These are phyloP conservation scores for Lasius platythorax DNA, from an alignment of 2,888 invertebrate species.

Conservation along the genomic window DNA sequence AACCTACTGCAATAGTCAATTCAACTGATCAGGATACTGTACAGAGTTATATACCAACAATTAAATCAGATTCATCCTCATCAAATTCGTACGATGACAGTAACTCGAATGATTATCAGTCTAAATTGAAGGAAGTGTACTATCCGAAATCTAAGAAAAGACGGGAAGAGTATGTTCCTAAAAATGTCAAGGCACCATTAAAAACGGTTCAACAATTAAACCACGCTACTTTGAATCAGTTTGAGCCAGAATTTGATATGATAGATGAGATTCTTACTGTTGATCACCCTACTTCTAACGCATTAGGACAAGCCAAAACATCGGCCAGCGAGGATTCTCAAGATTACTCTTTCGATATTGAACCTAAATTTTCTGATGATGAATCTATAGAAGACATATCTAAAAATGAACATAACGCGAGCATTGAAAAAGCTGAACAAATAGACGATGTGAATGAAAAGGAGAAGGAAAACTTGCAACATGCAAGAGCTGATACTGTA, in stretches of 20 bases:
- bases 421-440: slow-evolving; percentile 75
- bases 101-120: slow-evolving; percentile 78
- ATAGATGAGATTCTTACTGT: slow-evolving; percentile 85
- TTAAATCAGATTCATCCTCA: slow-evolving; percentile 76
- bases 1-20: slow-evolving; percentile 80
- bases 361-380: slow-evolving; percentile 82
- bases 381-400: slow-evolving; percentile 68
- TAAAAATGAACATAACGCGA: slow-evolving; percentile 20
- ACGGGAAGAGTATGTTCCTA: slow-evolving; percentile 84
- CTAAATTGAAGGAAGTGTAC: slow-evolving; percentile 81
- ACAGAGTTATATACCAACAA: slow-evolving; percentile 81
- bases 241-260: slow-evolving; percentile 84
- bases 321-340: slow-evolving; percentile 72
- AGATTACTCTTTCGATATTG: slow-evolving; percentile 75
- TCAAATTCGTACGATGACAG: slow-evolving; percentile 79
- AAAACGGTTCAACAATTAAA: slow-evolving; percentile 76
- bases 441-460: slow-evolving; percentile 84
- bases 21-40: slow-evolving; percentile 66
- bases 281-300: slow-evolving; percentile 54
- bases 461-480: slow-evolving; percentile 47
- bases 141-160: slow-evolving; percentile 83
- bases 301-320: slow-evolving; percentile 5
- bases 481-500: slow-evolving; percentile 12
- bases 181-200: slow-evolving; percentile 82
- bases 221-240: slow-evolving; percentile 83